Percentiles rank a stretch among this genome's conserved stretches.
Conservation (phyloP, 2,888 invertebrate species). For the Lasioglossum pauxillum region DNA sequence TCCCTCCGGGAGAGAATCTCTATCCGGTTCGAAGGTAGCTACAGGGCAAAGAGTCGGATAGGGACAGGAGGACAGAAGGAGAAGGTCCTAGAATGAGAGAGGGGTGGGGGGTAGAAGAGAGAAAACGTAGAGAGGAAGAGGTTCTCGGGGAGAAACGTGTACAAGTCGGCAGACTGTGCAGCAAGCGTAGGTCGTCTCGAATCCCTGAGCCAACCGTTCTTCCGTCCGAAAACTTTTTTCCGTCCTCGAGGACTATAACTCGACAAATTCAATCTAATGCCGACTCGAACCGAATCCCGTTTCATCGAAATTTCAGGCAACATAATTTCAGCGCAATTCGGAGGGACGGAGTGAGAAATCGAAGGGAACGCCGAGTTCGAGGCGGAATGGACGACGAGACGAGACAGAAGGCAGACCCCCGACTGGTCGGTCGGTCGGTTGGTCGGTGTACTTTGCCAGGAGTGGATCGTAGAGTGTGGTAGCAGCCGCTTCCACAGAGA, state of each 20-base stretch:
- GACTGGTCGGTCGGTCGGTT: slow-evolving; percentile 18
- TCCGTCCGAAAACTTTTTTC: slow-evolving; percentile 74
- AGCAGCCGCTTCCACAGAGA: slow-evolving; percentile 81
- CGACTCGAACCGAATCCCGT: slow-evolving; percentile 75
- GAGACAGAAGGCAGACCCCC: slow-evolving; percentile 49
- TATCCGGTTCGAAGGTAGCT: slow-evolving; percentile 50
- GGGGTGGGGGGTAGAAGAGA: slow-evolving; percentile 22
- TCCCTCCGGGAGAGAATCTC: slow-evolving; percentile 50
- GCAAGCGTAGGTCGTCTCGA: slow-evolving; percentile 64
- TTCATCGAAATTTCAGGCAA: slow-evolving; percentile 81
- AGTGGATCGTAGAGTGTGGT: slow-evolving; percentile 65
- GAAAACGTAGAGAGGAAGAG: slow-evolving; percentile 24
- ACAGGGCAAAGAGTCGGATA: slow-evolving; percentile 47
- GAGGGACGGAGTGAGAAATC: slow-evolving; percentile 54
- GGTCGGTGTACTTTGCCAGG: slow-evolving; percentile 63
- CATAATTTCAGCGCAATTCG: slow-evolving; percentile 74
- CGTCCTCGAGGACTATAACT: slow-evolving; percentile 76
- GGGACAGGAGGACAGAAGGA: slow-evolving; percentile 28
- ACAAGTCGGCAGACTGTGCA: slow-evolving; percentile 46
- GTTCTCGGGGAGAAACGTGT: slow-evolving; percentile 24
- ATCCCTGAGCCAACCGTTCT: slow-evolving; percentile 68
- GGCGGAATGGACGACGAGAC: slow-evolving; percentile 46
- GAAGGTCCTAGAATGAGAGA: not conserved
- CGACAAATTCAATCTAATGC: slow-evolving; percentile 80
- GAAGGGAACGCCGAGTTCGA: slow-evolving; percentile 45